Evolutionary conservation across 2,888 invertebrate species (phyloP).

Genomic region (Gandaritis pyraliata): DNA sequence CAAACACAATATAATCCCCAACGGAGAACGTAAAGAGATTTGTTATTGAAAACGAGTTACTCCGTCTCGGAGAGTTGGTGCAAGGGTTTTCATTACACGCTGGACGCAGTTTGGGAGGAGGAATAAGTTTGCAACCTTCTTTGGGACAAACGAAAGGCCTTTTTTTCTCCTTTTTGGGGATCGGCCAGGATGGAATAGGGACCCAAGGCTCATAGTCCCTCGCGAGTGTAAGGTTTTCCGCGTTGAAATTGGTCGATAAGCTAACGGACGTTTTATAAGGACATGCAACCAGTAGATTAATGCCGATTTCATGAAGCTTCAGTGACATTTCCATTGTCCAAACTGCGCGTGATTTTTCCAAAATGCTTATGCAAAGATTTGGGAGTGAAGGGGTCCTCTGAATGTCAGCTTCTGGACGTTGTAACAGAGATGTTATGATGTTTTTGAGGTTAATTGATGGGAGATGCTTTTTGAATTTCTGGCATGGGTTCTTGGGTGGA

Average conservation of each 20-base stretch:
- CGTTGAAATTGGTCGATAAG: conserved; percentile 18
- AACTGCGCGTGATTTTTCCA: conserved; percentile 18
- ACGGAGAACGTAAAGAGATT: conserved; percentile 9
- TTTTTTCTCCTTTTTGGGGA: conserved; percentile 46
- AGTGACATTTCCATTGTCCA: conserved; percentile 34
- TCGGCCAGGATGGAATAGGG: conserved; percentile 70
- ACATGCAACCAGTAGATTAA: conserved; percentile 17
- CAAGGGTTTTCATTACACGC: conserved; percentile 56
- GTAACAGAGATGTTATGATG: conserved; percentile 8
- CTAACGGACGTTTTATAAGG: not conserved
- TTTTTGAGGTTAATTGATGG: conserved; percentile 29
- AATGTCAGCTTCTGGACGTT: conserved; percentile 3
- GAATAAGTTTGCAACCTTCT: conserved; percentile 58
- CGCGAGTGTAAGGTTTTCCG: conserved; percentile 39
- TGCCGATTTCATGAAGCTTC: conserved; percentile 35
- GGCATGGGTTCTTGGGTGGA: conserved; percentile 39
- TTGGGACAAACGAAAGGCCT: conserved; percentile 54
- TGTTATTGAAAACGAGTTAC: conserved; percentile 40
- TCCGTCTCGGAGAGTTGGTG: conserved; percentile 53
- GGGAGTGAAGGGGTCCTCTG: not conserved
- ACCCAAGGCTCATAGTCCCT: conserved; percentile 67
- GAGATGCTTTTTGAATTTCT: conserved; percentile 36
- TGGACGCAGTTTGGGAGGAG: conserved; percentile 44
- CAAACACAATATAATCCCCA: conserved; percentile 6
- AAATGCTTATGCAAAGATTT: not conserved